Percentiles rank a stretch among this genome's conserved stretches.
These are phyloP conservation scores for Stegodyphus mimosarum DNA, from an alignment of 1,140 invertebrate species.

Conservation along the genomic window DNA sequence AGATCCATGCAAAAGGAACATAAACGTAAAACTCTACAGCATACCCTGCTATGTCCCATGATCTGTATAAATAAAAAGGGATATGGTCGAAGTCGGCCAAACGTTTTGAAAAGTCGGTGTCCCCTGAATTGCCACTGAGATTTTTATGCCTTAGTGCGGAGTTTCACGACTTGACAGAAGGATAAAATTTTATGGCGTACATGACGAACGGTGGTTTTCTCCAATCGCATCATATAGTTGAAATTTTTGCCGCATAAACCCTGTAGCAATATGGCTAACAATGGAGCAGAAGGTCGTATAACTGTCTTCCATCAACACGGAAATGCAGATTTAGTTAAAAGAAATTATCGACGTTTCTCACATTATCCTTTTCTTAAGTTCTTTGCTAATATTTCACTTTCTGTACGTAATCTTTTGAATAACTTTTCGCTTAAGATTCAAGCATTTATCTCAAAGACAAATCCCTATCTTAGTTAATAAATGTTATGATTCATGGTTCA, in stretches of 20 bases:
- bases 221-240: conserved; percentile 47
- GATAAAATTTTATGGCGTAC: conserved; percentile 56
- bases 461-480: no score
- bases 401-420: no score
- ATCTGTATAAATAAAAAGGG: conserved; percentile 33
- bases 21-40: conserved; percentile 42
- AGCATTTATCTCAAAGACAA: no score
- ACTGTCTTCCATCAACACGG: not conserved
- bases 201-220: conserved; percentile 49
- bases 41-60: conserved; percentile 6
- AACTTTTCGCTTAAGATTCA: no score
- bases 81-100: conserved; percentile 46
- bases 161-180: conserved; percentile 56
- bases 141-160: conserved; percentile 44
- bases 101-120: conserved; percentile 44
- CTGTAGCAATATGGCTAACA: conserved; percentile 21
- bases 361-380: no score
- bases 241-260: conserved; percentile 30
- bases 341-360: no score
- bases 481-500: no score
- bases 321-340: no score
- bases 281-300: conserved; percentile 48
- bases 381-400: no score
- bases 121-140: conserved; percentile 34
- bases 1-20: conserved; percentile 44